Percentiles rank a stretch among this genome's conserved stretches.
Evolutionary conservation across 2,888 invertebrate species (phyloP).

Genomic region (Chrysodeixis includens): DNA sequence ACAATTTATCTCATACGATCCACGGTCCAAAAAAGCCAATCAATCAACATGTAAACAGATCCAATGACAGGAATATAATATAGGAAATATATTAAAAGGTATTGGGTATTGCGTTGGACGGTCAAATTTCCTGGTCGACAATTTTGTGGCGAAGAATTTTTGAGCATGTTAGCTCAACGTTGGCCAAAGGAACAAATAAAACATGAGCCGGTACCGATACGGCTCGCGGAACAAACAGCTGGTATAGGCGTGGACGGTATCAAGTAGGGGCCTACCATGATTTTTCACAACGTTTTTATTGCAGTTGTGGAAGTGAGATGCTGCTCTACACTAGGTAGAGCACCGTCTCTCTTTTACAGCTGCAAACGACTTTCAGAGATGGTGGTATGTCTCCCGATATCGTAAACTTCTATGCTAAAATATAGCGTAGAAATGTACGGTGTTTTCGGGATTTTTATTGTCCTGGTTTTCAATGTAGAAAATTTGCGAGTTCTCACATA

Average conservation of each 20-base stretch:
- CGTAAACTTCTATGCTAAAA: not conserved
- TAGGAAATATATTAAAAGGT: not conserved
- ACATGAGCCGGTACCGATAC: not conserved
- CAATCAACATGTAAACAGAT: too few species aligned
- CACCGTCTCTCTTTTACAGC: not conserved
- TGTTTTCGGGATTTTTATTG: not conserved
- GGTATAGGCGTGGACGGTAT: not conserved
- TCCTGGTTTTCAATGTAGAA: not conserved
- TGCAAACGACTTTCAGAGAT: not conserved
- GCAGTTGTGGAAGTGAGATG: not conserved
- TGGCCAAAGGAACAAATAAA: constrained; percentile 1
- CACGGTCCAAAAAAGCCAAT: too few species aligned
- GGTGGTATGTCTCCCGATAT: not conserved
- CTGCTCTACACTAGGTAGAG: not conserved
- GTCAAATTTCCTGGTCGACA: not conserved
- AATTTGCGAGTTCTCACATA: not conserved
- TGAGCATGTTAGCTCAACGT: not conserved
- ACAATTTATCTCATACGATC: too few species aligned
- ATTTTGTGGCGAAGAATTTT: constrained; percentile 1
- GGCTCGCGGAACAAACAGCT: constrained; percentile 1
- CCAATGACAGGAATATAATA: too few species aligned
- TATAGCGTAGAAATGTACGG: not conserved
- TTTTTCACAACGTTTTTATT: not conserved
- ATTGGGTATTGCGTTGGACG: not conserved
- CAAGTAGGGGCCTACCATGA: not conserved